phyloP scores from a whole-genome alignment of 2,888 invertebrate species.

The Rugalucina vietnamica region DNA sequence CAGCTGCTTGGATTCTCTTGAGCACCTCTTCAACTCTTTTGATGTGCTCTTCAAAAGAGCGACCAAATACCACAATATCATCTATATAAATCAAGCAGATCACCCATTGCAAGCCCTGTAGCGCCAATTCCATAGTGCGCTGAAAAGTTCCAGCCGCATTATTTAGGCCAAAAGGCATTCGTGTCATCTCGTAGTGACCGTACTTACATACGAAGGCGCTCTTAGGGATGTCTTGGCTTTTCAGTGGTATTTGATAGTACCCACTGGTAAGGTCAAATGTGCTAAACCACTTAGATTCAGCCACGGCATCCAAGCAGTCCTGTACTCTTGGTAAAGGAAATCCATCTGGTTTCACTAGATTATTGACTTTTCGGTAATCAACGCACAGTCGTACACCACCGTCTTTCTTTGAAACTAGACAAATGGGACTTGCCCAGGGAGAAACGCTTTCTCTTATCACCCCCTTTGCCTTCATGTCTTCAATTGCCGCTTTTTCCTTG shows the following conservation, averaged over 20 bases:
- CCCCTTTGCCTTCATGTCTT: conserved; percentile 19
- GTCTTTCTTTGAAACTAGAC: conserved; percentile 16
- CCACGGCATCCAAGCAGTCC: not conserved
- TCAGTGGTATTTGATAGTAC: conserved; percentile 16
- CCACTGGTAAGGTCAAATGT: conserved; percentile 19
- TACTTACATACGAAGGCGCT: conserved; percentile 23
- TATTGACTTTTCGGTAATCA: conserved; percentile 23
- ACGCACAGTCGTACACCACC: not conserved
- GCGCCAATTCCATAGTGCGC: not conserved
- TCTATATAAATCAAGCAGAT: not conserved
- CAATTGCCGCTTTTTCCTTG: conserved; percentile 23
- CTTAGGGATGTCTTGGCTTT: conserved; percentile 5
- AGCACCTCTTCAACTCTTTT: not conserved
- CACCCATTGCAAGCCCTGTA: conserved; percentile 1
- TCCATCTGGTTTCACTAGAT: not conserved
- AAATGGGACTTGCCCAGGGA: conserved; percentile 37
- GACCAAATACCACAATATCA: not conserved
- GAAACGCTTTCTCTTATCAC: conserved; percentile 16
- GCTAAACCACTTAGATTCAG: not conserved
- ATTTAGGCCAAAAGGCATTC: conserved; percentile 18
- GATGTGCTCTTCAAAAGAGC: not conserved
- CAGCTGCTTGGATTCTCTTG: not conserved
- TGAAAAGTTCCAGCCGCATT: not conserved
- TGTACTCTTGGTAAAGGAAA: not conserved
- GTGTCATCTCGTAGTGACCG: conserved; percentile 6